Evolutionary conservation across 2,888 invertebrate species (phyloP).

Genomic region (Brachypalpus laphriformis): DNA sequence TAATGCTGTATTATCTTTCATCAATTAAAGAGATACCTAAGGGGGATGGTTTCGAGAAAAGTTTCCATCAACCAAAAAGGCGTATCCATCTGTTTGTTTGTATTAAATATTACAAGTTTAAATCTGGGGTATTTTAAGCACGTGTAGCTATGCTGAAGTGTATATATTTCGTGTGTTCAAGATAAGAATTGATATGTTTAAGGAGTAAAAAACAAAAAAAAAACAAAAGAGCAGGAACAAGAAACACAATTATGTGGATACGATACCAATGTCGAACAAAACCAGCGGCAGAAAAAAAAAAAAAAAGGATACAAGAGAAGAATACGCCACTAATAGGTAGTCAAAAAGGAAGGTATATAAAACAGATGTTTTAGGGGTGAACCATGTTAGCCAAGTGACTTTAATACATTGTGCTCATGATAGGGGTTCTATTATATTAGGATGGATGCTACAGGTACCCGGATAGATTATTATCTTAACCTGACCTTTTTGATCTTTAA

Average conservation of each 20-base stretch:
- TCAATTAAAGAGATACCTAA: constrained; percentile 6
- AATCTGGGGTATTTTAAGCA: not conserved
- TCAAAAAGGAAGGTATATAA: not conserved
- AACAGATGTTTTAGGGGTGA: not conserved
- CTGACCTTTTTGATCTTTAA: not conserved
- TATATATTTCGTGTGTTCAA: not conserved
- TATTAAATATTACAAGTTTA: constrained; percentile 13
- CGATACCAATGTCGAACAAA: not conserved
- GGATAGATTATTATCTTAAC: not conserved
- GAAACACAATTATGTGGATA: not conserved
- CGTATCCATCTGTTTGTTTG: not conserved
- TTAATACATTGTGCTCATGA: not conserved
- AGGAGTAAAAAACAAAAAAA: not conserved
- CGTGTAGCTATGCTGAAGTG: not conserved
- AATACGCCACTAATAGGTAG: not conserved
- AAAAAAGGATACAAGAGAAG: not conserved
- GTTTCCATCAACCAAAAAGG: not conserved
- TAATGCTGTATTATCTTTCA: constrained; percentile 26
- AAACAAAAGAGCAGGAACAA: not conserved
- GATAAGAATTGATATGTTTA: constrained; percentile 6
- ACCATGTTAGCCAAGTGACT: not conserved
- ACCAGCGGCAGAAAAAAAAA: not conserved
- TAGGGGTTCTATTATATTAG: not conserved
- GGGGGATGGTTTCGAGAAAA: not conserved
- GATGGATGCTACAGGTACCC: not conserved